A percentile compares a stretch with the other conserved stretches of the same genome.
Conservation (phyloP, 2,888 invertebrate species). For the Lacanobia oleracea region DNA sequence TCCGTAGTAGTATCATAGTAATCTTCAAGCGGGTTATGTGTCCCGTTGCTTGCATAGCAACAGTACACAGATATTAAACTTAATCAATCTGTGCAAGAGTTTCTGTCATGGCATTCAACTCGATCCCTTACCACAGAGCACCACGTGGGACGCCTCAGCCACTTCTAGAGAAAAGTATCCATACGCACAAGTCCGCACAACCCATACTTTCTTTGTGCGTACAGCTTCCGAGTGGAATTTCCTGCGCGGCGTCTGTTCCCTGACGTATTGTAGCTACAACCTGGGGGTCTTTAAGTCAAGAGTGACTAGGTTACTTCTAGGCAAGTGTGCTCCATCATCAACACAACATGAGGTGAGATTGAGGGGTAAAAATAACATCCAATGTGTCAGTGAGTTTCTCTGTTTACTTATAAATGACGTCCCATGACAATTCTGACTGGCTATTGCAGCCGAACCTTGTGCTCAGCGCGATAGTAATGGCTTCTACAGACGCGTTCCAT, state of each 20-base stretch:
- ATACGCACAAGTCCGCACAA: background rate
- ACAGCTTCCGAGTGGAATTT: background rate
- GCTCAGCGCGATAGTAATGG: too few relatives aligned
- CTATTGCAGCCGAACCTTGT: background rate
- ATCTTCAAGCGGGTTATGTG: conserved; percentile 3
- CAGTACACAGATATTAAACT: background rate
- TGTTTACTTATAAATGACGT: background rate
- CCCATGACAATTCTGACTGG: background rate
- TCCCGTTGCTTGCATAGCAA: conserved; percentile 19
- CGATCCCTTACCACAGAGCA: background rate
- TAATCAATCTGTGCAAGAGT: background rate
- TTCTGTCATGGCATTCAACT: conserved; percentile 13
- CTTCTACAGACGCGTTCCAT: background rate
- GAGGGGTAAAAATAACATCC: background rate
- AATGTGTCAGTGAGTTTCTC: background rate
- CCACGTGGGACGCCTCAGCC: background rate
- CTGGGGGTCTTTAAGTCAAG: background rate
- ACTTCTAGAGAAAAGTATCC: background rate
- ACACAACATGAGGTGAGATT: background rate
- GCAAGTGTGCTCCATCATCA: background rate
- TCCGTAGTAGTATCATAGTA: conserved; percentile 1
- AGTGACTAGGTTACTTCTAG: background rate
- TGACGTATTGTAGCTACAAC: background rate
- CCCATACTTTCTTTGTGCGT: background rate
- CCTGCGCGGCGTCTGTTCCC: background rate